These are phyloP conservation scores for Silurus asotus DNA, from an alignment of 2,113 vertebrate genomes.

Conservation along the genomic window DNA sequence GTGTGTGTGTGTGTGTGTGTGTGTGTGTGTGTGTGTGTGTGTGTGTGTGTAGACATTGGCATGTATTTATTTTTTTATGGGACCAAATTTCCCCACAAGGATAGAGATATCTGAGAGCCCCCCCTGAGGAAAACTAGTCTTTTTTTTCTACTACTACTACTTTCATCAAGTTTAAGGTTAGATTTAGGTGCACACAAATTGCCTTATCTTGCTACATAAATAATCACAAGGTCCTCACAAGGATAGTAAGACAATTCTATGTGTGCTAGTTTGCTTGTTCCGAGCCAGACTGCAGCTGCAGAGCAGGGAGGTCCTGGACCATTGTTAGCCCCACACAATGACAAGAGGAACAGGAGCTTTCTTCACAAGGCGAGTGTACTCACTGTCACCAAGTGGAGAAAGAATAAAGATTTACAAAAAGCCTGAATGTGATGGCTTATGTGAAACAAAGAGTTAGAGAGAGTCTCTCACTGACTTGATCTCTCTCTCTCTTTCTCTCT, in stretches of 20 bases:
- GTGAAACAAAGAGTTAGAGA: constrained; percentile 56
- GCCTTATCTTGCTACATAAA: not conserved
- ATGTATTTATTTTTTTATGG: not conserved
- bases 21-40: constrained; percentile 4
- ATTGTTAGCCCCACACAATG: constrained; percentile 81
- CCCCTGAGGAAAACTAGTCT: not conserved
- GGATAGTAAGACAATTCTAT: not conserved
- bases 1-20: too few species aligned
- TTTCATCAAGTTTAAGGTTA: not conserved
- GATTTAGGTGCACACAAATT: not conserved
- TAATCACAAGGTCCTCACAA: not conserved
- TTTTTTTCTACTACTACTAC: not conserved
- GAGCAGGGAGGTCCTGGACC: constrained; percentile 83
- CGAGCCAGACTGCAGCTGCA: constrained; percentile 82
- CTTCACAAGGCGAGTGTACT: constrained; percentile 73
- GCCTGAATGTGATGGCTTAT: constrained; percentile 69
- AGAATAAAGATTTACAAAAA: constrained; percentile 69
- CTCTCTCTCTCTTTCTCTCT: too few species aligned
- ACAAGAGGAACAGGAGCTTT: constrained; percentile 71
- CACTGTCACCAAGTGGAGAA: constrained; percentile 69
- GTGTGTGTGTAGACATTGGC: not conserved
- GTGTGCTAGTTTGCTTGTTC: constrained; percentile 67
- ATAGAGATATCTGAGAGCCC: not conserved
- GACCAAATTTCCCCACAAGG: not conserved
- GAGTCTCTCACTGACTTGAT: constrained; percentile 8